Base-by-base conservation (phyloP, 2,888 invertebrate genomes). In the Rhamnusium bicolor region DNA sequence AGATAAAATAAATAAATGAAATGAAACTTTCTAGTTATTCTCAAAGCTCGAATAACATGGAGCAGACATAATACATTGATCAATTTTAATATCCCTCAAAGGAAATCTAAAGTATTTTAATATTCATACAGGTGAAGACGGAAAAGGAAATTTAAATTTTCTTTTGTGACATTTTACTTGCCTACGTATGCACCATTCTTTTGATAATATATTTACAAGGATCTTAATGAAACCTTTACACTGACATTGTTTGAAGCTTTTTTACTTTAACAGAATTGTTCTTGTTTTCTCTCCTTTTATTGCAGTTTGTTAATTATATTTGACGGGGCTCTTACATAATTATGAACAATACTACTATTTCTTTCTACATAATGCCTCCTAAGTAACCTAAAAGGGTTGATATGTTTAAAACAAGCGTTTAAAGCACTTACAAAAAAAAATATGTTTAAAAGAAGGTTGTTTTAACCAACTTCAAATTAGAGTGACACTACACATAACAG, bases 51-150 rank as follows among this genome's bases (percentile, higher is more conserved):
- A 32, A 21, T 56, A 40, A 19, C 67, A 54, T 14, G 24, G 46
- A 54, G 18, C 51, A 54, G 67, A 21, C 54, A 40, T 67, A 67
- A 56, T 67, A 19, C 69, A 63, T 51, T 71, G 72, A 80, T 80
- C 79, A 80, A 79, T 78, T 80, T 76, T 80, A 76, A 75, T 76
- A 78, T 75, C 71, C 71, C 79, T 79, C 80, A 54, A 70, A 79
- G 79, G 80, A 80, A 80, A 80, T 80, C 75, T 73, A 69, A 76
- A 75, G 75, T 75, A 71, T 74, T 80, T 69, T 75, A 80, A 80
- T 75, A 80, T 80, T 79, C 79, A 80, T 80, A 75, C 76, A 79
- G 69, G 72, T 69, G 62, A 49, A 53, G 47, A 54, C 18, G n/a
- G 67, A 56, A 54, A 56, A 54, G 70, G 19, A 71, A 73, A 67